Conservation (phyloP, 1,140 invertebrate genomes). For the Glossosoma conforme region DNA sequence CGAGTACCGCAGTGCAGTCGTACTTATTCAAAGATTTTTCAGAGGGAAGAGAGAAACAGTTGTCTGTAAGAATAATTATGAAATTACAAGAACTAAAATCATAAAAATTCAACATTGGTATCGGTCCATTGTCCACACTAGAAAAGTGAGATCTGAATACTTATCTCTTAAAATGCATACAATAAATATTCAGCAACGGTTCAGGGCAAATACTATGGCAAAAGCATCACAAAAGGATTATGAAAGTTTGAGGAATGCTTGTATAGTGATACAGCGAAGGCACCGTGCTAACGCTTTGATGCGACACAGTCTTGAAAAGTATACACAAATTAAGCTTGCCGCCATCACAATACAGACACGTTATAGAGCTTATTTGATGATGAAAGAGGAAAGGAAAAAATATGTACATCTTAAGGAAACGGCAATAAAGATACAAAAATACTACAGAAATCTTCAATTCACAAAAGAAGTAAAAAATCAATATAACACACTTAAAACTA, state of each 20-base stretch:
- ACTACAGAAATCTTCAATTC: neutral
- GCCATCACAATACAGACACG: slow-evolving; percentile 1
- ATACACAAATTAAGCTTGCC: slow-evolving; percentile 8
- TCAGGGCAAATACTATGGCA: neutral
- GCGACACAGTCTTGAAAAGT: neutral
- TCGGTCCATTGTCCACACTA: slow-evolving; percentile 35
- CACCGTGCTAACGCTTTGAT: neutral
- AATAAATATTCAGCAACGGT: slow-evolving; percentile 8
- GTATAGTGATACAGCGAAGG: slow-evolving; percentile 2
- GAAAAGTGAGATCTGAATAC: slow-evolving; percentile 32
- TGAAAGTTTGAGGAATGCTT: too few species aligned
- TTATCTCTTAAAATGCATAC: slow-evolving; percentile 21
- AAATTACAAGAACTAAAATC: slow-evolving; percentile 22
- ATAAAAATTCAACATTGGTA: slow-evolving; percentile 38
- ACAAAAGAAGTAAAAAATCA: slow-evolving; percentile 18
- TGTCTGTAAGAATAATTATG: slow-evolving; percentile 17
- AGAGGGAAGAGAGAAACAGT: slow-evolving; percentile 32
- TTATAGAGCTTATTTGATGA: slow-evolving; percentile 10
- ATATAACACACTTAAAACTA: slow-evolving; percentile 22
- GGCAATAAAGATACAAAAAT: slow-evolving; percentile 33
- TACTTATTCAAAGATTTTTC: slow-evolving; percentile 30
- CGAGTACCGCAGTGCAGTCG: slow-evolving; percentile 20
- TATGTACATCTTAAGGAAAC: slow-evolving; percentile 28
- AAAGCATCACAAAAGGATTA: too few species aligned
- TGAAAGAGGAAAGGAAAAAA: slow-evolving; percentile 27